Evolutionary conservation across 23 tunicate species (phyloP).

Genomic region (Trididemnum clinides): DNA sequence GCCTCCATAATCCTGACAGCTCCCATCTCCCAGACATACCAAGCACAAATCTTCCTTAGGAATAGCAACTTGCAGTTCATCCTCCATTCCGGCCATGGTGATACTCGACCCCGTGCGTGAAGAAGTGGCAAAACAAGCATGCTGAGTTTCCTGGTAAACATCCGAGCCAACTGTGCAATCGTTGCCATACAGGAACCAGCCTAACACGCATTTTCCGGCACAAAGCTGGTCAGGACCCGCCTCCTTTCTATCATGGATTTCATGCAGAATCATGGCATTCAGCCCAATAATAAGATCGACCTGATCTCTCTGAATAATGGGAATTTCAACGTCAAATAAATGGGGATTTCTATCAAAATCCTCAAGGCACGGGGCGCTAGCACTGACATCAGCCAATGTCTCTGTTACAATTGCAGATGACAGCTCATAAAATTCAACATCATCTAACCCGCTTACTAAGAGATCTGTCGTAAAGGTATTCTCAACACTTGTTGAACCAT

Average conservation of each 20-base stretch:
- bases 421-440: background rate
- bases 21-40: background rate
- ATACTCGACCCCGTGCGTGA: background rate
- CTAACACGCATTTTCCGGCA: background rate
- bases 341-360: background rate
- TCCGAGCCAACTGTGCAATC: background rate
- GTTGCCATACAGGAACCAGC: background rate
- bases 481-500: background rate
- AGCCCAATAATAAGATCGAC: background rate
- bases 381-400: background rate
- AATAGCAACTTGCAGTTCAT: no score
- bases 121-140: background rate
- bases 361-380: background rate
- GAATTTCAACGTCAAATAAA: background rate
- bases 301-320: background rate
- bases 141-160: background rate
- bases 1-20: background rate
- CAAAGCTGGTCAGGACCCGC: background rate
- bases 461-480: background rate
- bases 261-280: background rate
- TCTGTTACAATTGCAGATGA: background rate
- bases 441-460: background rate
- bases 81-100: no score
- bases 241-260: background rate
- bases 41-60: background rate